phyloP scores from a whole-genome alignment of 2,113 vertebrate genomes.

The Gavia stellata region DNA sequence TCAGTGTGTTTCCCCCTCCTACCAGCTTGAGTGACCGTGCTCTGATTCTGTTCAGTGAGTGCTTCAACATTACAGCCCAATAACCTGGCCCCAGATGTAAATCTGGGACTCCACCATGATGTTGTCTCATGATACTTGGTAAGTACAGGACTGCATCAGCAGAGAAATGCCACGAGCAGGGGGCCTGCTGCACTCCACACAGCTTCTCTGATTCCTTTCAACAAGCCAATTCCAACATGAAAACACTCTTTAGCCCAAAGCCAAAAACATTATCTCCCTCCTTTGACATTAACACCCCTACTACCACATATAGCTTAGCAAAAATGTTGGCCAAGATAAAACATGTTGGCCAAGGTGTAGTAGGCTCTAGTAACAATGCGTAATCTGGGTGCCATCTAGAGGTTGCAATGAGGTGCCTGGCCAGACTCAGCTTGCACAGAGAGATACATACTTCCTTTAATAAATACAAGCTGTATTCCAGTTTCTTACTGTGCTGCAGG shows the following conservation, averaged over 20 bases:
- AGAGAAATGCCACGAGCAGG: neutral
- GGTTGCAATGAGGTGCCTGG: neutral
- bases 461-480: neutral
- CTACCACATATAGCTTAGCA: neutral
- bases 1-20: neutral
- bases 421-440: neutral
- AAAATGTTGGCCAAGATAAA: neutral
- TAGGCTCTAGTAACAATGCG: too few species aligned
- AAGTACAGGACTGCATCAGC: neutral
- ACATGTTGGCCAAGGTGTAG: neutral
- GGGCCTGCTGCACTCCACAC: neutral
- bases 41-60: neutral
- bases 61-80: neutral
- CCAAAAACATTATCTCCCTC: neutral
- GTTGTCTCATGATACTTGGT: neutral
- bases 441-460: neutral
- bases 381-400: constrained; percentile 26
- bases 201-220: neutral
- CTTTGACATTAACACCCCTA: neutral
- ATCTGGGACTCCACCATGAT: neutral
- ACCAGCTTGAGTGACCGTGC: neutral
- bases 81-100: neutral
- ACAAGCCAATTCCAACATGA: neutral
- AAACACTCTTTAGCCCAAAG: neutral
- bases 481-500: neutral